Percentiles rank a stretch among this genome's conserved stretches.
phyloP scores from a whole-genome alignment of 2,797 vertebrate genomes.

The Anableps anableps region DNA sequence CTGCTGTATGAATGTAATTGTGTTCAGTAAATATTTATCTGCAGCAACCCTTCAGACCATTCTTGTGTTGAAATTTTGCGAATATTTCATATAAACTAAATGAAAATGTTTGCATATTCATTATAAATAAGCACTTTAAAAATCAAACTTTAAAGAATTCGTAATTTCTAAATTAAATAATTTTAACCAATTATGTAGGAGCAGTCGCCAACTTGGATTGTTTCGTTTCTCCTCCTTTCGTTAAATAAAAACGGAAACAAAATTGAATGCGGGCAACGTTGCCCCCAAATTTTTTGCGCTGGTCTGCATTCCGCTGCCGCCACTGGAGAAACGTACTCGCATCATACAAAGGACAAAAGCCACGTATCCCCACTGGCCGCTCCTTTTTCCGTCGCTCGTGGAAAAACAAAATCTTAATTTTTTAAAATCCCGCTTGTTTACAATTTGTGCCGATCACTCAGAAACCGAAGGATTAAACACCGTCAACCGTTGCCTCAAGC shows the following conservation, averaged over 20 bases:
- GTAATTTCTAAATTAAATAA: background rate
- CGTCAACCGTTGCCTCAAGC: constrained; percentile 48
- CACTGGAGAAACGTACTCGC: constrained; percentile 35
- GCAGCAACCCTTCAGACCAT: constrained; percentile 8
- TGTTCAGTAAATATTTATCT: constrained; percentile 13
- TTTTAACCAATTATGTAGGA: background rate
- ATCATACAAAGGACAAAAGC: constrained; percentile 52
- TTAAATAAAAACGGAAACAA: constrained; percentile 32
- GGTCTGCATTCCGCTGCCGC: constrained; percentile 65
- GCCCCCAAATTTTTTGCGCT: constrained; percentile 30
- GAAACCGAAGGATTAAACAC: constrained; percentile 72
- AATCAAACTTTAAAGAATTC: background rate
- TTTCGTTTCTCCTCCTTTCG: constrained; percentile 23
- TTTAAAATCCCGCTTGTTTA: constrained; percentile 34
- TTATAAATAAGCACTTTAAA: background rate
- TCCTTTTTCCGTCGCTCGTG: constrained; percentile 1
- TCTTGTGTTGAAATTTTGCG: background rate
- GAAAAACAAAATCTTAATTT: constrained; percentile 12
- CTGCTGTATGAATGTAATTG: constrained; percentile 8
- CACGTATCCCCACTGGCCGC: constrained; percentile 20
- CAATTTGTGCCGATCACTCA: constrained; percentile 52
- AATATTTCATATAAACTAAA: background rate
- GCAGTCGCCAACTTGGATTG: background rate
- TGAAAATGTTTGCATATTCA: background rate
- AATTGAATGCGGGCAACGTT: constrained; percentile 34